A percentile compares a stretch with the other conserved stretches of the same genome.
Conservation (phyloP, 2,888 invertebrate species). For the Phlogophora meticulosa region DNA sequence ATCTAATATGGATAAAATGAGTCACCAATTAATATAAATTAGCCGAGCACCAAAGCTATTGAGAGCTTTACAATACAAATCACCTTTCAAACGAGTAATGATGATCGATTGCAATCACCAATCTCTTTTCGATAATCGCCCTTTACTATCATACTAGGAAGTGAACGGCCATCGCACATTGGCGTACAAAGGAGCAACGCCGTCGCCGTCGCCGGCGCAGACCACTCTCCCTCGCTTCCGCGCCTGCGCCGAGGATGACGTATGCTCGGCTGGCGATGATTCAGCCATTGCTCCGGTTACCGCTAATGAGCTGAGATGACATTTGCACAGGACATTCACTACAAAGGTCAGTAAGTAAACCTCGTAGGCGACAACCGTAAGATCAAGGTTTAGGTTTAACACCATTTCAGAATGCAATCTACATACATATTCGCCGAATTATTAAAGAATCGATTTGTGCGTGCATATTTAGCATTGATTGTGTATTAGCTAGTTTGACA, state of each 20-base stretch:
- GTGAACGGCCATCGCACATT: slow-evolving; percentile 47
- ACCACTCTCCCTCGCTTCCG: slow-evolving; percentile 47
- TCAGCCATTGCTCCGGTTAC: slow-evolving; percentile 60
- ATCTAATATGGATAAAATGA: neutral
- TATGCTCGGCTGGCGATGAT: slow-evolving; percentile 26
- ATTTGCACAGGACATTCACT: slow-evolving; percentile 77
- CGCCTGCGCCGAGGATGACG: slow-evolving; percentile 28
- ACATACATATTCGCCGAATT: slow-evolving; percentile 6
- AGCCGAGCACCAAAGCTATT: neutral
- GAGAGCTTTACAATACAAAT: slow-evolving; percentile 15
- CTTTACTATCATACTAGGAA: slow-evolving; percentile 56
- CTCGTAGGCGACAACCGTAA: slow-evolving; percentile 72
- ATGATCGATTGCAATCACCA: slow-evolving; percentile 28
- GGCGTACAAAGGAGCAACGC: slow-evolving; percentile 41
- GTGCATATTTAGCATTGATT: neutral
- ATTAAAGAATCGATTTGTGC: slow-evolving; percentile 16
- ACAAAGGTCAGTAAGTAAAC: slow-evolving; percentile 73
- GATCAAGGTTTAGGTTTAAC: slow-evolving; percentile 75
- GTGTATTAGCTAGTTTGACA: slow-evolving; percentile 1
- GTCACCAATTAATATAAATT: slow-evolving; percentile 24
- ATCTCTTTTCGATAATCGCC: slow-evolving; percentile 49
- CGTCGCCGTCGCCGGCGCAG: neutral
- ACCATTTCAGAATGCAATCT: slow-evolving; percentile 33
- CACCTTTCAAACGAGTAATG: slow-evolving; percentile 43
- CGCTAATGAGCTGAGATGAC: slow-evolving; percentile 73